Evolutionary conservation across 2,888 invertebrate species (phyloP).

Genomic region (Trachelus stipa): DNA sequence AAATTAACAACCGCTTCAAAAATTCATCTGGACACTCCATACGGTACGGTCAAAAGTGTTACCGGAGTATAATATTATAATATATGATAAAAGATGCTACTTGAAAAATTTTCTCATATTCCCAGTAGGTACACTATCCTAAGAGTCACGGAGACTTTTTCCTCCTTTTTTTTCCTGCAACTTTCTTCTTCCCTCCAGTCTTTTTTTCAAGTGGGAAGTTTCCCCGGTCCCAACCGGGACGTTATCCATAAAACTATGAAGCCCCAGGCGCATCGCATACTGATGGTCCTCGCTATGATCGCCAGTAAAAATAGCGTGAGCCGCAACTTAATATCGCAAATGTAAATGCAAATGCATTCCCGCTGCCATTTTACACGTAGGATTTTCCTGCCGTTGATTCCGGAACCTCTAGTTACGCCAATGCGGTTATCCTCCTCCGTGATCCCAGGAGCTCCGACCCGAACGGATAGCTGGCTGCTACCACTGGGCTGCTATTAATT

Average conservation of each 20-base stretch:
- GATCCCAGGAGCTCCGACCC: conserved; percentile 3
- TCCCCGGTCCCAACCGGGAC: neutral
- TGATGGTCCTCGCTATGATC: neutral
- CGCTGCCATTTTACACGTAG: neutral
- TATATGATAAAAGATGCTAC: neutral
- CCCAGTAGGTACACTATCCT: neutral
- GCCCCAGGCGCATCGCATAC: neutral
- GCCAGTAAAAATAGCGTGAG: neutral
- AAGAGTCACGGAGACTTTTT: neutral
- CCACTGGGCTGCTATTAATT: neutral
- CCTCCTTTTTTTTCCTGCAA: neutral
- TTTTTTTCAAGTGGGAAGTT: neutral
- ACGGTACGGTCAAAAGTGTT: neutral
- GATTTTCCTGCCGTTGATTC: neutral
- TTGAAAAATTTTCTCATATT: neutral
- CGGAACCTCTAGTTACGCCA: neutral
- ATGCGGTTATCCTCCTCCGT: neutral
- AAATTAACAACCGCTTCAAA: neutral
- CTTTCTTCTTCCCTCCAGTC: neutral
- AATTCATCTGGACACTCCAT: neutral
- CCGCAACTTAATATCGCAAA: conserved; percentile 3
- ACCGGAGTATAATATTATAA: neutral
- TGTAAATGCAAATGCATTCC: conserved; percentile 9
- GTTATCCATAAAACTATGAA: neutral
- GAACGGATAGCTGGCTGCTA: neutral